phyloP scores from a whole-genome alignment of 2,113 vertebrate species.

The Triplophysa tibetana region DNA sequence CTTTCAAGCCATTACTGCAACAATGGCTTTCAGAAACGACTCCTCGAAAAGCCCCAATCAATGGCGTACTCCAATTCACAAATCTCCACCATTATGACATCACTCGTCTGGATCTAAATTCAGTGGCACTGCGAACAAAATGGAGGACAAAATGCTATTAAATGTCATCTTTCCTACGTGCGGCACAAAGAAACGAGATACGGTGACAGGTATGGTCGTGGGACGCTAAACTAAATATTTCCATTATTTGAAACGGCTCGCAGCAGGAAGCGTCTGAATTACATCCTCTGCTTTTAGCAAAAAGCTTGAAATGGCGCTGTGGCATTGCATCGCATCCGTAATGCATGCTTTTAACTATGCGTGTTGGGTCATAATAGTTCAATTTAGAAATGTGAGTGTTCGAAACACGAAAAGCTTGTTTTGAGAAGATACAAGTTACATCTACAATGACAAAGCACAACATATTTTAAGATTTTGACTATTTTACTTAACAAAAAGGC shows the following conservation, averaged over 20 bases:
- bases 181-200: background rate
- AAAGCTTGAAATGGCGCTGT: slow-evolving; percentile 26
- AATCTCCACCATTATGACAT: slow-evolving; percentile 21
- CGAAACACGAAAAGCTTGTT: too few relatives aligned
- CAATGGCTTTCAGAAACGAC: slow-evolving; percentile 33
- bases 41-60: slow-evolving; percentile 35
- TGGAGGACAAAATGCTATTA: slow-evolving; percentile 38
- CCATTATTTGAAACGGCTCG: background rate
- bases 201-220: background rate
- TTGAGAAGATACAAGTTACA: background rate
- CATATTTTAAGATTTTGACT: too few relatives aligned
- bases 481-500: background rate
- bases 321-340: slow-evolving; percentile 55
- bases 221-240: background rate
- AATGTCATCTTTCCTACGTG: background rate
- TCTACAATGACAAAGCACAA: background rate
- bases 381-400: slow-evolving; percentile 60
- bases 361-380: slow-evolving; percentile 56
- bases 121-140: slow-evolving; percentile 16
- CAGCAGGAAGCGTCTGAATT: slow-evolving; percentile 11
- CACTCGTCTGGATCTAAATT: slow-evolving; percentile 16
- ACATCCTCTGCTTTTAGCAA: slow-evolving; percentile 37
- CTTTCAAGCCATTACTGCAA: slow-evolving; percentile 28
- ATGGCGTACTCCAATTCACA: slow-evolving; percentile 28
- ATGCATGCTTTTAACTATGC: slow-evolving; percentile 57